Evolutionary conservation across 2,888 invertebrate species (phyloP).

Genomic region (Cataglyphis albicans): DNA sequence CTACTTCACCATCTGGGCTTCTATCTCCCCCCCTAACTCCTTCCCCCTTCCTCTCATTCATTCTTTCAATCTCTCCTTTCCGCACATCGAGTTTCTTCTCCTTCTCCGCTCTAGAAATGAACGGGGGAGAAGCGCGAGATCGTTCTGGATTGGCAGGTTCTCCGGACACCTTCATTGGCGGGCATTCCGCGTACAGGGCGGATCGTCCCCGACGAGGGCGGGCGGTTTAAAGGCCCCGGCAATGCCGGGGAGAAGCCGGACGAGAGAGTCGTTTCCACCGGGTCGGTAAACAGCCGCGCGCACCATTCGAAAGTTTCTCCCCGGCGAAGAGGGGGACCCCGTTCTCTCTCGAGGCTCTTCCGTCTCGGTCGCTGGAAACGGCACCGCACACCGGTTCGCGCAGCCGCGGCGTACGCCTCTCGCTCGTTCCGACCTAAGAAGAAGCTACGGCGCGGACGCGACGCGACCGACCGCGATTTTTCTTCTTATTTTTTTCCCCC

Average conservation of each 20-base stretch:
- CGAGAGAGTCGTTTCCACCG: conserved; percentile 31
- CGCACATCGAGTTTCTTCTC: not conserved
- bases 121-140: conserved; percentile 46
- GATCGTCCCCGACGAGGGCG: conserved; percentile 64
- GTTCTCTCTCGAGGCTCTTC: conserved; percentile 64
- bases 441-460: conserved; percentile 28
- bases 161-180: conserved; percentile 42
- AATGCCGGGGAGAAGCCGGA: conserved; percentile 56
- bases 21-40: not conserved
- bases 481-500: conserved; percentile 26
- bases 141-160: conserved; percentile 58
- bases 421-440: conserved; percentile 52
- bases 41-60: conserved; percentile 9
- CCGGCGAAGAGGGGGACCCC: conserved; percentile 57
- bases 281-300: conserved; percentile 48
- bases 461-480: conserved; percentile 20
- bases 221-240: conserved; percentile 61
- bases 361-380: conserved; percentile 67
- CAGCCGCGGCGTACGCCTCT: conserved; percentile 84
- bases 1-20: not conserved
- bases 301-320: conserved; percentile 59
- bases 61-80: not conserved
- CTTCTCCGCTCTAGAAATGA: conserved; percentile 26
- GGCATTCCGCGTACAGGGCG: conserved; percentile 62
- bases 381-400: conserved; percentile 83